Base-by-base conservation (phyloP, 2,797 vertebrate species). In the Bufotes viridis region DNA sequence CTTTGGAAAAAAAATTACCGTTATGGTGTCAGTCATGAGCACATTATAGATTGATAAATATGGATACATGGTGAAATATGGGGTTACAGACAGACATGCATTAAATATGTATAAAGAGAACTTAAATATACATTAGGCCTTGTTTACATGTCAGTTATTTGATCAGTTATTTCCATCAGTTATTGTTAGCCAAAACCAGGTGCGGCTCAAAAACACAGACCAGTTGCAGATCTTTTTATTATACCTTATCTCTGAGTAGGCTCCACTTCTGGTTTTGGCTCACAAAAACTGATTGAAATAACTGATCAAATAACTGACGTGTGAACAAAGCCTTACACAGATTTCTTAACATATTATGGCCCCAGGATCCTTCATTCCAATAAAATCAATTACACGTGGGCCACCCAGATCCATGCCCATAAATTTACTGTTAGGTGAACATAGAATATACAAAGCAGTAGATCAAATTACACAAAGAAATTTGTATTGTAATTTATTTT, bases 401-500 rank as follows among this genome's bases (percentile, higher is more conserved):
- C 18, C 22, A 12, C 12, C 20, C 13, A 51, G 72, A 75, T 51
- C 18, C 10, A 1, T 20, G 17, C 29, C 67, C 5, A 42, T 72
- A 20, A 20, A 72, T 72, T 7, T 34, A 29, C 9, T 75, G 20
- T 3, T 49, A n/a, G 20, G 53, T n/a, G 22, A 51, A 51, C 51
- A 55, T 53, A 55, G 18, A 55, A 24, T 55, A 78, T 24, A 55
- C 75, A 55, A 55, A 55, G 24, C 1, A 13, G 22, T 78, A 78
- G 75, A 78, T 55, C 75, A 78, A 55, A 78, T 53, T 49, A 55
- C 75, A 55, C 51, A 78, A 55, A 55, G 1, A 24, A 53, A 78
- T 78, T 13, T 55, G 22, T 78, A 55, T 22, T 9, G 10, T 24
- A 51, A 84, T 84, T 84, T 49, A 26, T 75, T 85, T 58, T 58